A percentile compares a stretch with the other conserved stretches of the same genome.
Evolutionary conservation across 2,113 vertebrate genomes (phyloP).

Genomic region (Hippocampus mohnikei): DNA sequence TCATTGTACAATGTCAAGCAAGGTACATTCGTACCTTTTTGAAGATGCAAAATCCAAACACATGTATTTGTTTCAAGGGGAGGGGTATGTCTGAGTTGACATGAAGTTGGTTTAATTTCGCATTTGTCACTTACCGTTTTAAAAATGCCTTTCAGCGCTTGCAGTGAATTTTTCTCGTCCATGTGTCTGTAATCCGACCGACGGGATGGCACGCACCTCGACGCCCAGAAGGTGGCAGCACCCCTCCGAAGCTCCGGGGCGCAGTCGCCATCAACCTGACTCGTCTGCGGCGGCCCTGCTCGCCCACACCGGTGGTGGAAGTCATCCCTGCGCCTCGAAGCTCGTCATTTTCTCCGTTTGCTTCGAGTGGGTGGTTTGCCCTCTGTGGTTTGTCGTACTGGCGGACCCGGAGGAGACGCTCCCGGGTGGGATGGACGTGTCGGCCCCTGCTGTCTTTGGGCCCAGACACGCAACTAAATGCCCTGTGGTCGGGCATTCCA

Average conservation of each 20-base stretch:
- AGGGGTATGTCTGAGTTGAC: no score
- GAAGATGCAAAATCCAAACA: no score
- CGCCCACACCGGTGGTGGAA: slow-evolving; percentile 68
- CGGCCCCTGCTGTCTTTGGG: slow-evolving; percentile 51
- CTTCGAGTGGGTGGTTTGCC: slow-evolving; percentile 68
- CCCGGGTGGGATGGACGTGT: slow-evolving; percentile 47
- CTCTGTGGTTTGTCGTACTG: slow-evolving; percentile 66
- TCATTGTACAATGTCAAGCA: background rate
- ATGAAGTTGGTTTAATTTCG: no score
- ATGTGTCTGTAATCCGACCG: no score
- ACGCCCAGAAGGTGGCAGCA: slow-evolving; percentile 56
- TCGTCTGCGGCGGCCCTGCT: slow-evolving; percentile 43
- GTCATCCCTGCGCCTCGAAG: slow-evolving; percentile 57
- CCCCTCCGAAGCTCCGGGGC: slow-evolving; percentile 47
- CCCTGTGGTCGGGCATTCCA: slow-evolving; percentile 74
- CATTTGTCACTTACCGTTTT: no score
- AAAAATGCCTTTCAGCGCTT: background rate
- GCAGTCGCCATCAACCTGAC: slow-evolving; percentile 64
- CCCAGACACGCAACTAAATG: slow-evolving; percentile 59
- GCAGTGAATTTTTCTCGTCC: background rate
- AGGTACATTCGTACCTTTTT: background rate
- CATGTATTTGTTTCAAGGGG: no score
- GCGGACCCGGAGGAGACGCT: slow-evolving; percentile 30
- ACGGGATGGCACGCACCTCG: no score
- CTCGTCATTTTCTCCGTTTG: slow-evolving; percentile 70